Evolutionary conservation across 1,140 invertebrate species (phyloP).

Genomic region (Drosophila ironensis): DNA sequence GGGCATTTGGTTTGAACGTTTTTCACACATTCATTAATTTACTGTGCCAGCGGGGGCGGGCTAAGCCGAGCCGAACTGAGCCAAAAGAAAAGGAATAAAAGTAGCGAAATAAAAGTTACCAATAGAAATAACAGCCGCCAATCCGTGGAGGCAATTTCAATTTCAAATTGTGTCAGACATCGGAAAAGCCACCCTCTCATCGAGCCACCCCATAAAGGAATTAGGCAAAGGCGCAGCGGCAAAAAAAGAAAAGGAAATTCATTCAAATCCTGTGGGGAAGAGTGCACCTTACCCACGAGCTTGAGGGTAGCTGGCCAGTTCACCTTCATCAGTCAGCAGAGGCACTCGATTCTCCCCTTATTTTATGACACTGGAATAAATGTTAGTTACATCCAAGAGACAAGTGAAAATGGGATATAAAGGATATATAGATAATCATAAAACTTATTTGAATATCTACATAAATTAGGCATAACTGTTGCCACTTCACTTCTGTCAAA

Average conservation of each 20-base stretch:
- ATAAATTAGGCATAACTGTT: too few species aligned
- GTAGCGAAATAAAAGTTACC: slow-evolving; percentile 48
- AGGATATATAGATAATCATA: too few species aligned
- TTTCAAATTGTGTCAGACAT: slow-evolving; percentile 53
- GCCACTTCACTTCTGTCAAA: too few species aligned
- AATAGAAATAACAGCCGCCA: slow-evolving; percentile 55
- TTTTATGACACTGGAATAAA: not conserved
- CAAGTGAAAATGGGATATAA: too few species aligned
- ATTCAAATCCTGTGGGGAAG: slow-evolving; percentile 52
- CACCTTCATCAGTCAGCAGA: slow-evolving; percentile 37
- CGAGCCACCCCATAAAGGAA: slow-evolving; percentile 34
- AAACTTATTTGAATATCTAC: not conserved
- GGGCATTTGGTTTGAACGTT: slow-evolving; percentile 32
- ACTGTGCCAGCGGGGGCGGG: slow-evolving; percentile 12
- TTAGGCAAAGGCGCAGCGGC: slow-evolving; percentile 10
- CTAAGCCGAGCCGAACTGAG: not conserved
- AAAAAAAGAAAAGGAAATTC: slow-evolving; percentile 9
- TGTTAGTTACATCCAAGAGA: not conserved
- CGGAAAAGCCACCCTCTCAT: slow-evolving; percentile 36
- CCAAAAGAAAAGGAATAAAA: slow-evolving; percentile 29
- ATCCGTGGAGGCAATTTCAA: slow-evolving; percentile 68
- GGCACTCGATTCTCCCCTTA: slow-evolving; percentile 52
- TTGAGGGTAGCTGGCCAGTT: slow-evolving; percentile 21
- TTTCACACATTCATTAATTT: slow-evolving; percentile 74
- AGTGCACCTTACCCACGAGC: slow-evolving; percentile 53